Base-by-base conservation (phyloP, 2,113 vertebrate species). In the Gallinago jamesoni region DNA sequence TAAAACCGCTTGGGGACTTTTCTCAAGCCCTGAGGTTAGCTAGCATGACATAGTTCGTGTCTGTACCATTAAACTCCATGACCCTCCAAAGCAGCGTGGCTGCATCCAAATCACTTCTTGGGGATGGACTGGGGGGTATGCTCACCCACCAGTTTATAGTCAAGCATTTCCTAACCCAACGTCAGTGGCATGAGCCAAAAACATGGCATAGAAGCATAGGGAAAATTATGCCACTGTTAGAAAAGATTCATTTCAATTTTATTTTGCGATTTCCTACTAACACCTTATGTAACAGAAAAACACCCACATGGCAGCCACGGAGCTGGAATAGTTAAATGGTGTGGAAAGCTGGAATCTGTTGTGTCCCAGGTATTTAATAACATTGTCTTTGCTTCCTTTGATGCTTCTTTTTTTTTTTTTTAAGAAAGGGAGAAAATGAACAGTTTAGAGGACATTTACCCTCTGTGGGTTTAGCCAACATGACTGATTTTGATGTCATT, bases 401-500 rank as follows among this genome's bases (percentile, higher is more conserved):
- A 92, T 84, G 23, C 6, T 69, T 56, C 60, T 69, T 3, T 55
- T 60, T 69, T 69, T 3, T 55, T 39, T 8, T 79, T 70, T 69
- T 2, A 60, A 76, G n/a, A 86, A 87, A 73, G 4, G n/a, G 63
- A 74, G 43, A 83, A 96, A 83, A 68, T 28, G 50, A 88, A 53
- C 48, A 31, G 59, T 89, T 91, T 90, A 75, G 79, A 92, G 88
- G 89, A 82, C 95, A 86, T 89, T 91, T 90, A 83, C 31, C 83
- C 84, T 77, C 93, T 88, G 73, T 63, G 57, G 76, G 59, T 87
- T 90, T 80, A 87, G 67, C 73, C 89, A 89, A 67, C 62, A 73
- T 89, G 87, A 94, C 84, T 93, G 74, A 95, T 94, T 91, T 89
- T 91, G 57, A 89, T 94, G 94, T 95, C 83, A 72, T 93, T 89